These are phyloP conservation scores for Cebidichthys violaceus DNA, from an alignment of 2,113 vertebrate species.

Conservation along the genomic window DNA sequence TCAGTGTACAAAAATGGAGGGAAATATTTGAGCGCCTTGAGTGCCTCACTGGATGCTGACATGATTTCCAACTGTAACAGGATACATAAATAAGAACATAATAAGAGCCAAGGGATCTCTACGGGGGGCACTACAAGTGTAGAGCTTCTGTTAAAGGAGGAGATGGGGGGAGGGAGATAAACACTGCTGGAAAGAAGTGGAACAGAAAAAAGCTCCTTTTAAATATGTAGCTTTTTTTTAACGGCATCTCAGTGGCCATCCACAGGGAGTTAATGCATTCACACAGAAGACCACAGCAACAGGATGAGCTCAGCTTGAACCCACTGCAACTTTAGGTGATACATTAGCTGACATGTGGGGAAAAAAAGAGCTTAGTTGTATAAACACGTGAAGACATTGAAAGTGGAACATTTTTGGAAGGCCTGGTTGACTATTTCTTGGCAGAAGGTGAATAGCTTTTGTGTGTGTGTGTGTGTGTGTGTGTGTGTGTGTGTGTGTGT, in stretches of 20 bases:
- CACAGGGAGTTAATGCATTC: slow-evolving; percentile 25
- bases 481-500: no score
- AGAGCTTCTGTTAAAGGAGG: slow-evolving; percentile 69
- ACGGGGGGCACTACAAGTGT: slow-evolving; percentile 66
- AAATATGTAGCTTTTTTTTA: slow-evolving; percentile 1
- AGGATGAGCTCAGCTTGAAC: slow-evolving; percentile 63
- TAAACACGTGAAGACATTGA: slow-evolving; percentile 29
- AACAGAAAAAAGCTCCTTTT: slow-evolving; percentile 39
- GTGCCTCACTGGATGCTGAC: slow-evolving; percentile 66
- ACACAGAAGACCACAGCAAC: slow-evolving; percentile 38
- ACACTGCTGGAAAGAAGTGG: slow-evolving; percentile 52
- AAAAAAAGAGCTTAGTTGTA: slow-evolving; percentile 24
- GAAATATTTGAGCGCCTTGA: slow-evolving; percentile 62
- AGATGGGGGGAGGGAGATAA: slow-evolving; percentile 66
- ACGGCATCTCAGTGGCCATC: slow-evolving; percentile 35
- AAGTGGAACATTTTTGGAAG: slow-evolving; percentile 40
- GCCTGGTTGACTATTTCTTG: slow-evolving; percentile 48
- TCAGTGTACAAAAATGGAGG: slow-evolving; percentile 41
- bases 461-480: no score
- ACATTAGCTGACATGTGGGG: slow-evolving; percentile 43
- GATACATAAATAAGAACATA: slow-evolving; percentile 81
- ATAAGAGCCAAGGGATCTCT: slow-evolving; percentile 75
- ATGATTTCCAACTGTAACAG: slow-evolving; percentile 80
- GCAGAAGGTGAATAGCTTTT: slow-evolving; percentile 15
- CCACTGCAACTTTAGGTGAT: slow-evolving; percentile 48